Conservation (phyloP, 1,140 invertebrate species). For the Drosophila simulans region DNA sequence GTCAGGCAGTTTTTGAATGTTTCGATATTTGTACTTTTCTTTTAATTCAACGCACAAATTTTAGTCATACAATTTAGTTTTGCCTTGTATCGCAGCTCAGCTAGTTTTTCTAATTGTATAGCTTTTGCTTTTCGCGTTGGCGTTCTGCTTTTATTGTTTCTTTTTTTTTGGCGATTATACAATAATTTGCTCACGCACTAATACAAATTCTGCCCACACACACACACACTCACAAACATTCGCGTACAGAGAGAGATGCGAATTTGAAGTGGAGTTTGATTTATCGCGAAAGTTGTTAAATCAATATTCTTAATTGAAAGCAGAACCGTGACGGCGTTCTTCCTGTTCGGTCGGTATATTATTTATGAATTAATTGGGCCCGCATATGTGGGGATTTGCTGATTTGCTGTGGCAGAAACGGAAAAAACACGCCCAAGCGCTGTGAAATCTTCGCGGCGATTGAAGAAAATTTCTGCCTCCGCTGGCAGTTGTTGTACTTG, state of each 20-base stretch:
- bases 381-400: conserved; percentile 17
- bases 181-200: conserved; percentile 68
- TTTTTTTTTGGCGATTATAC: conserved; percentile 74
- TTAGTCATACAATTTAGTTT: not conserved
- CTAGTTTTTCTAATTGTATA: conserved; percentile 31
- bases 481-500: conserved; percentile 23
- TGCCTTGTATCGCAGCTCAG: conserved; percentile 11
- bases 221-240: conserved; percentile 21
- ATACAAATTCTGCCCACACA: conserved; percentile 35
- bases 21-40: not conserved
- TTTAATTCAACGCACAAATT: not conserved
- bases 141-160: conserved; percentile 28
- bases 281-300: conserved; percentile 8
- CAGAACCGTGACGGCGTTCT: conserved; percentile 19
- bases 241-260: conserved; percentile 19
- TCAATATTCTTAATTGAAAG: conserved; percentile 23
- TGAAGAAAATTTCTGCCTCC: conserved; percentile 54
- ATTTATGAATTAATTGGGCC: conserved; percentile 39
- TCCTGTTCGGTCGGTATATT: conserved; percentile 12
- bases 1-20: conserved; percentile 9
- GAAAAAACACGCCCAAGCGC: conserved; percentile 78
- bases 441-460: conserved; percentile 68
- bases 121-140: conserved; percentile 30
- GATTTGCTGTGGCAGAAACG: conserved; percentile 11
- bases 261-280: conserved; percentile 26